A percentile compares a stretch with the other conserved stretches of the same genome.
phyloP scores from a whole-genome alignment of 2,113 vertebrate species.

The Cebidichthys violaceus region DNA sequence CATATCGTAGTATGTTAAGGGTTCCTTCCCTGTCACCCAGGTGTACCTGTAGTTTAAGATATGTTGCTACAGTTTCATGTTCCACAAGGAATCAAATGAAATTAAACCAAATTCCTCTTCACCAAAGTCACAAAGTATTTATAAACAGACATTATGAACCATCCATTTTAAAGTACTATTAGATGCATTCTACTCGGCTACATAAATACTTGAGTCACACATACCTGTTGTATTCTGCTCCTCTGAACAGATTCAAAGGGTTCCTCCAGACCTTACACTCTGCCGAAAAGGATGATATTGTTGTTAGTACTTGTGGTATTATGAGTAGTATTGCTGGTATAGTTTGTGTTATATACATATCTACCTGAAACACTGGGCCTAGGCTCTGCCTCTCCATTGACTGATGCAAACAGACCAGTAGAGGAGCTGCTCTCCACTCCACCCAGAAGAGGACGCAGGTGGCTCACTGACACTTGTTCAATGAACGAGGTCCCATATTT shows the following conservation, averaged over 20 bases:
- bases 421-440: slow-evolving; percentile 89
- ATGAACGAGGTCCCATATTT: slow-evolving; percentile 98
- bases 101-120: neutral
- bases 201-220: neutral
- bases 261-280: slow-evolving; percentile 99
- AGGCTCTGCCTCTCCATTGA: slow-evolving; percentile 87
- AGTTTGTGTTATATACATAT: fast-evolving
- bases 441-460: slow-evolving; percentile 93
- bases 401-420: slow-evolving; percentile 87
- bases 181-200: neutral
- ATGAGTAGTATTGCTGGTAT: neutral
- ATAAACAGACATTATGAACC: neutral
- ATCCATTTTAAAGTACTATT: neutral
- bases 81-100: neutral
- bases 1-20: slow-evolving; percentile 98
- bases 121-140: neutral
- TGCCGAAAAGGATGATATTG: slow-evolving; percentile 71
- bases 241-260: slow-evolving; percentile 97
- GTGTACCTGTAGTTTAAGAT: slow-evolving; percentile 86
- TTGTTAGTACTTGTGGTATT: neutral
- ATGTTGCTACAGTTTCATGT: neutral
- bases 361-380: slow-evolving; percentile 94
- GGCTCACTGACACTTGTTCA: slow-evolving; percentile 97
- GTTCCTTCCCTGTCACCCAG: slow-evolving; percentile 98
- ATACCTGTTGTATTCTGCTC: slow-evolving; percentile 98